Percentiles rank a stretch among this genome's conserved stretches.
Evolutionary conservation across 1,140 invertebrate species (phyloP).

Genomic region (Frieseomelitta varia): DNA sequence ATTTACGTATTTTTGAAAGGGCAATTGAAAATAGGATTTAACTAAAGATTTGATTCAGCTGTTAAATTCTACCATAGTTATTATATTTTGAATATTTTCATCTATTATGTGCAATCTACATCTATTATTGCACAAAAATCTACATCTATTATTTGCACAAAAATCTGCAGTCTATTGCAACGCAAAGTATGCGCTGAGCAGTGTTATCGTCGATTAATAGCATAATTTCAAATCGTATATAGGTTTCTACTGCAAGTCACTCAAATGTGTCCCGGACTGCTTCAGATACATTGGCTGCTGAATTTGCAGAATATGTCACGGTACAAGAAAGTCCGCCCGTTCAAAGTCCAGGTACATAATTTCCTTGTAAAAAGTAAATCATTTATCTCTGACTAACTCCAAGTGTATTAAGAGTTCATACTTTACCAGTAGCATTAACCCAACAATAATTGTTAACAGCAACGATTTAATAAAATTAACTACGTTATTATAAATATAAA

Average conservation of each 20-base stretch:
- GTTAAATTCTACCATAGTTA: too few relatives aligned
- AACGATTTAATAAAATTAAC: neutral
- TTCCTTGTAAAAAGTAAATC: neutral
- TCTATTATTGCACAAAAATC: too few relatives aligned
- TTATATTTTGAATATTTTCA: too few relatives aligned
- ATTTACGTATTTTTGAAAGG: too few relatives aligned
- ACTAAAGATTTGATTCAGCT: too few relatives aligned
- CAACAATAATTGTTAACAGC: neutral
- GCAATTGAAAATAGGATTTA: too few relatives aligned
- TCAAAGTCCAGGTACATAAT: slow-evolving; percentile 70
- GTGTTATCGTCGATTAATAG: neutral
- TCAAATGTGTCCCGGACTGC: slow-evolving; percentile 90
- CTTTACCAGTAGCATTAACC: neutral
- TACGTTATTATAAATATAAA: neutral
- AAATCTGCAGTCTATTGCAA: too few relatives aligned
- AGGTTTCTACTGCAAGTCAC: slow-evolving; percentile 82
- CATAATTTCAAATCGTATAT: slow-evolving; percentile 51
- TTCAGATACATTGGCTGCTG: slow-evolving; percentile 91
- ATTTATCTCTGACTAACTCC: neutral
- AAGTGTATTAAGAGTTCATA: neutral
- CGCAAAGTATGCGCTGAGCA: too few relatives aligned
- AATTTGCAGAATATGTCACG: slow-evolving; percentile 92
- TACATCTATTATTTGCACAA: too few relatives aligned
- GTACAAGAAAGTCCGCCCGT: slow-evolving; percentile 70
- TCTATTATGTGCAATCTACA: too few relatives aligned